Evolutionary conservation across 1,140 invertebrate genomes (phyloP).

Genomic region (Zophobas morio): DNA sequence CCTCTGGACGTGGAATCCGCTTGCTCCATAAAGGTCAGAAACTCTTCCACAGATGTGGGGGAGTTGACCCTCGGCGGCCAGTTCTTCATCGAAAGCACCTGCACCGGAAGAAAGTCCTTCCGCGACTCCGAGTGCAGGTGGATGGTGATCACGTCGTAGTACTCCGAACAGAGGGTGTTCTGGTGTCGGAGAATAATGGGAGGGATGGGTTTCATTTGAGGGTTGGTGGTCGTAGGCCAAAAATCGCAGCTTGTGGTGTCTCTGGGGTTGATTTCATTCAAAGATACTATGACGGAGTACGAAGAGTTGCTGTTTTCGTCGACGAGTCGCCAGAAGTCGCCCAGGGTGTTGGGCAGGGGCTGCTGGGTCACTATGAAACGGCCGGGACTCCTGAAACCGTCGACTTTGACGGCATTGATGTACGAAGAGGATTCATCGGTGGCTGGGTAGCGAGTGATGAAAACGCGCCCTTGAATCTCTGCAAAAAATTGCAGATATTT

Average conservation of each 20-base stretch:
- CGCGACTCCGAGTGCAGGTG: slow-evolving; percentile 23
- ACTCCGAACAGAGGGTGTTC: slow-evolving; percentile 24
- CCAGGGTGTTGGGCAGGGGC: slow-evolving; percentile 69
- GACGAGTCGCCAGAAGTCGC: slow-evolving; percentile 75
- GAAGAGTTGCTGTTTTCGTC: slow-evolving; percentile 68
- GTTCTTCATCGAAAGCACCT: slow-evolving; percentile 48
- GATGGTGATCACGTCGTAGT: slow-evolving; percentile 42
- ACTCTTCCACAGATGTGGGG: slow-evolving; percentile 47
- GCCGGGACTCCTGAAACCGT: slow-evolving; percentile 54
- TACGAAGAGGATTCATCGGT: slow-evolving; percentile 52
- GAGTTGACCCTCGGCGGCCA: slow-evolving; percentile 42
- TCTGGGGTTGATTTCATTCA: slow-evolving; percentile 64
- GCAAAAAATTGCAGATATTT: not conserved
- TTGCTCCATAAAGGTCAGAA: slow-evolving; percentile 52
- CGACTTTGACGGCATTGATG: slow-evolving; percentile 58
- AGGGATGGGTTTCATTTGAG: slow-evolving; percentile 49
- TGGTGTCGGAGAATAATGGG: slow-evolving; percentile 31
- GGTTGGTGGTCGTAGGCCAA: slow-evolving; percentile 48
- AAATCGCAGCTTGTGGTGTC: slow-evolving; percentile 55
- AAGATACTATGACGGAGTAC: slow-evolving; percentile 70
- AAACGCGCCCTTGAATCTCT: slow-evolving; percentile 49
- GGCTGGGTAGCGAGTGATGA: slow-evolving; percentile 43
- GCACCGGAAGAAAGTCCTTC: slow-evolving; percentile 26
- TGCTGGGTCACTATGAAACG: slow-evolving; percentile 69
- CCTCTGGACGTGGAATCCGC: slow-evolving; percentile 38